Evolutionary conservation across 2,113 vertebrate genomes (phyloP).

Genomic region (Microtus ochrogaster): DNA sequence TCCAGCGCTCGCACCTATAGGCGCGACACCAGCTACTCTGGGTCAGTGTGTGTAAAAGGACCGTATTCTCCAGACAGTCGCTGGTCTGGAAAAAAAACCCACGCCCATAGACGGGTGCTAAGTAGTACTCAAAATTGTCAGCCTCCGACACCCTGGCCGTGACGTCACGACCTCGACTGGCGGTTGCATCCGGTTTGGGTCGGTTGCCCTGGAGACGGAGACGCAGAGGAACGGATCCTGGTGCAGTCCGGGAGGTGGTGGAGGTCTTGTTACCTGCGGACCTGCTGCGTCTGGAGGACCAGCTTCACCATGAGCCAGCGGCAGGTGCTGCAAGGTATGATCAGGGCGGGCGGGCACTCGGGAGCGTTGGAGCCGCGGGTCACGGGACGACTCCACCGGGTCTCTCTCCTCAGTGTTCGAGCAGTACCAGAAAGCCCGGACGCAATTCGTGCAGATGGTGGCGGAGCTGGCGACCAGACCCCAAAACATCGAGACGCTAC

Average conservation of each 20-base stretch:
- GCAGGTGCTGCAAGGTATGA: slow-evolving; percentile 92
- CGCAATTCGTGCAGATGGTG: slow-evolving; percentile 92
- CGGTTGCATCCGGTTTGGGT: slow-evolving; percentile 81
- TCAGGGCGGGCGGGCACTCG: neutral
- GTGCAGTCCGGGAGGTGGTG: no score
- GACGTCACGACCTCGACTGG: slow-evolving; percentile 56
- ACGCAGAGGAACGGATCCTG: slow-evolving; percentile 68
- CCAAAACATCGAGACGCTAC: slow-evolving; percentile 91
- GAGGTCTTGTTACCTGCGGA: neutral
- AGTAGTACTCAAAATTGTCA: fast-evolving
- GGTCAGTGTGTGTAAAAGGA: no score
- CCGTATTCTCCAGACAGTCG: neutral
- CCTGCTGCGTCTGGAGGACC: neutral
- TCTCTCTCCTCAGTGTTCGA: slow-evolving; percentile 88
- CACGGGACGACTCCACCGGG: neutral
- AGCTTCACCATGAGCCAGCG: slow-evolving; percentile 88
- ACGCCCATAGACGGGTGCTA: neutral
- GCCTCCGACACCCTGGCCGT: neutral
- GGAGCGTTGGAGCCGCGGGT: neutral
- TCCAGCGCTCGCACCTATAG: neutral
- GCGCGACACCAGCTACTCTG: neutral
- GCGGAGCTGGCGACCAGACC: slow-evolving; percentile 91
- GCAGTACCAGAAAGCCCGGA: slow-evolving; percentile 92
- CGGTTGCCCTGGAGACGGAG: slow-evolving; percentile 86
- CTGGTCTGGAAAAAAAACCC: neutral